phyloP scores from a whole-genome alignment of 2,113 vertebrate species.

The Rhinichthys klamathensis region DNA sequence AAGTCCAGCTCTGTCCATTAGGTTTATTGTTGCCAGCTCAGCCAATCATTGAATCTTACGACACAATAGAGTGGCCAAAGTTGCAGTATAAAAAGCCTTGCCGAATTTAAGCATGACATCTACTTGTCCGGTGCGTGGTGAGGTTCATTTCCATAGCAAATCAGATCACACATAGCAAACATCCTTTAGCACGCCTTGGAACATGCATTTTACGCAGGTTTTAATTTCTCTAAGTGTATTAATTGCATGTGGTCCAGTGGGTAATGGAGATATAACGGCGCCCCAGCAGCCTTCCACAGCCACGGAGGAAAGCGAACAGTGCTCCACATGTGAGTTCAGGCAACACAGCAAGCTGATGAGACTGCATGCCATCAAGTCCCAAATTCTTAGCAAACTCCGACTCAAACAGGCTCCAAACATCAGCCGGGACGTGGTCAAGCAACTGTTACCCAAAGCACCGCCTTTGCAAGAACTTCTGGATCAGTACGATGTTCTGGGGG shows the following conservation, averaged over 20 bases:
- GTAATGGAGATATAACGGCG: conserved; percentile 79
- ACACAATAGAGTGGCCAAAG: conserved; percentile 88
- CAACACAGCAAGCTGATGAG: conserved; percentile 94
- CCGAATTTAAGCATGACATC: conserved; percentile 88
- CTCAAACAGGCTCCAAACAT: conserved; percentile 97
- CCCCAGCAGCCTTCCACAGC: conserved; percentile 78
- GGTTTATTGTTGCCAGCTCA: conserved; percentile 93
- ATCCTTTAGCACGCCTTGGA: conserved; percentile 60
- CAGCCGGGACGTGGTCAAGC: conserved; percentile 92
- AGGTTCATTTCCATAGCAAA: conserved; percentile 55
- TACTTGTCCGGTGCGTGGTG: conserved; percentile 84
- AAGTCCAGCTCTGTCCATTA: conserved; percentile 87
- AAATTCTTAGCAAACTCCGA: conserved; percentile 97
- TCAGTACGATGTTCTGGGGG: conserved; percentile 96
- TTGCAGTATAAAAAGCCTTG: conserved; percentile 95
- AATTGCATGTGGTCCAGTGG: conserved; percentile 81
- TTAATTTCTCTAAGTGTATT: conserved; percentile 84
- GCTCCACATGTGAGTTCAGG: conserved; percentile 90
- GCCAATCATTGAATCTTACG: conserved; percentile 94
- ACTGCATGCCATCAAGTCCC: conserved; percentile 96
- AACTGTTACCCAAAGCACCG: conserved; percentile 94
- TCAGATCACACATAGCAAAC: conserved; percentile 54
- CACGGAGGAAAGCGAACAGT: conserved; percentile 84
- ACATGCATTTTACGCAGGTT: conserved; percentile 82
- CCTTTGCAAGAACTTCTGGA: conserved; percentile 95